Percentiles rank a stretch among this genome's conserved stretches.
Evolutionary conservation across 2,888 invertebrate species (phyloP).

Genomic region (Drosophila setosimentum): DNA sequence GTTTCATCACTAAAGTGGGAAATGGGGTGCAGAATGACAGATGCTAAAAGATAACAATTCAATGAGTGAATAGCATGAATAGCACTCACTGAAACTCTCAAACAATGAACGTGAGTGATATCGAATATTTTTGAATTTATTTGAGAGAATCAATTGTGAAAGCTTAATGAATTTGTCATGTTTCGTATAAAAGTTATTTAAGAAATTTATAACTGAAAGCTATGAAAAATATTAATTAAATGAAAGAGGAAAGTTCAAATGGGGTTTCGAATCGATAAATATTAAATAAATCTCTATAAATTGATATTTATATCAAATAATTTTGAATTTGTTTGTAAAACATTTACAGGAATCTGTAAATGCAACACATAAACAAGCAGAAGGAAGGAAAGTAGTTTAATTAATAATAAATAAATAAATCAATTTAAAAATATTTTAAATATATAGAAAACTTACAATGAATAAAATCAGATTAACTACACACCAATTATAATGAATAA

Average conservation of each 20-base stretch:
- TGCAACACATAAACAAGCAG: not conserved
- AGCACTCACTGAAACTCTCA: conserved; percentile 21
- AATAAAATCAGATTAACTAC: not conserved
- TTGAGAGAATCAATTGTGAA: not conserved
- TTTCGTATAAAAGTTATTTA: not conserved
- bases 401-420: not conserved
- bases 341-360: not conserved
- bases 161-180: not conserved
- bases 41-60: conserved; percentile 18
- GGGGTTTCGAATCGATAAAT: not conserved
- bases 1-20: conserved; percentile 21
- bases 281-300: not conserved
- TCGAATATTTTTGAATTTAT: not conserved
- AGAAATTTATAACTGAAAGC: not conserved
- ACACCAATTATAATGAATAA: not conserved
- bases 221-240: not conserved
- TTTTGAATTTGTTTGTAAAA: not conserved
- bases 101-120: conserved; percentile 3
- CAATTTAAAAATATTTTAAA: not conserved
- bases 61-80: conserved; percentile 24
- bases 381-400: not conserved
- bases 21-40: conserved; percentile 15
- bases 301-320: not conserved
- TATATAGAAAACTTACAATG: not conserved
- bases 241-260: not conserved